These are phyloP conservation scores for Cavia porcellus DNA, from an alignment of 2,113 vertebrate species.

Conservation along the genomic window DNA sequence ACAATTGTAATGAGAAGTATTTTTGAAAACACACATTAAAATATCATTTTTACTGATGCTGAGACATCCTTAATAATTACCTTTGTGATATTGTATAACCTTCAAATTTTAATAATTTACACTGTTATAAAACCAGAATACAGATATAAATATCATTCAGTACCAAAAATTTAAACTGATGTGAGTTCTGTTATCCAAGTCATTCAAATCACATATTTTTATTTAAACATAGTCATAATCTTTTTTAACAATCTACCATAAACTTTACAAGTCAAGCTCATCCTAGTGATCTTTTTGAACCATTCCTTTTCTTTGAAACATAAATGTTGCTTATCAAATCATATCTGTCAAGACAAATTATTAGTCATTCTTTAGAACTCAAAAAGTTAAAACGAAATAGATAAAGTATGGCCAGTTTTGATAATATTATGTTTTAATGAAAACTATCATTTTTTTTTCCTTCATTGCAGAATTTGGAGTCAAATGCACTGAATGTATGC, in stretches of 20 bases:
- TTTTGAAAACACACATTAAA: slow-evolving; percentile 65
- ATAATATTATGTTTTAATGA: not conserved
- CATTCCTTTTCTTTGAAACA: slow-evolving; percentile 5
- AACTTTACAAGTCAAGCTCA: not conserved
- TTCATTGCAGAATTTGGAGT: not conserved
- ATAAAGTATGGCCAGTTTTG: not conserved
- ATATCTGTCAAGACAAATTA: not conserved
- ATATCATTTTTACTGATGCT: slow-evolving; percentile 68
- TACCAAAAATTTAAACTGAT: slow-evolving; percentile 42
- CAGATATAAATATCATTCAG: slow-evolving; percentile 44
- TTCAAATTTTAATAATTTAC: slow-evolving; percentile 66
- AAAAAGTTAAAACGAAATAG: slow-evolving; percentile 30
- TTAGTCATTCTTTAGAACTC: not conserved
- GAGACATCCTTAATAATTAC: slow-evolving; percentile 69
- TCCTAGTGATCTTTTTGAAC: not conserved
- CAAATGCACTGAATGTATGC: not conserved
- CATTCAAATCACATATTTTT: not conserved
- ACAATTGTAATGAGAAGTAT: slow-evolving; percentile 59
- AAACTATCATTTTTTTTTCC: not conserved
- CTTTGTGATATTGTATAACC: slow-evolving; percentile 58
- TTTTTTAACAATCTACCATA: slow-evolving; percentile 9
- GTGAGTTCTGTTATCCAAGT: slow-evolving; percentile 35
- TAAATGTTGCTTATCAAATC: slow-evolving; percentile 47
- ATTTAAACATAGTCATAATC: not conserved
- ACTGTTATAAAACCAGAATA: slow-evolving; percentile 62